Conservation (phyloP, 2,888 invertebrate genomes). For the Ganaspis brasiliensis region DNA sequence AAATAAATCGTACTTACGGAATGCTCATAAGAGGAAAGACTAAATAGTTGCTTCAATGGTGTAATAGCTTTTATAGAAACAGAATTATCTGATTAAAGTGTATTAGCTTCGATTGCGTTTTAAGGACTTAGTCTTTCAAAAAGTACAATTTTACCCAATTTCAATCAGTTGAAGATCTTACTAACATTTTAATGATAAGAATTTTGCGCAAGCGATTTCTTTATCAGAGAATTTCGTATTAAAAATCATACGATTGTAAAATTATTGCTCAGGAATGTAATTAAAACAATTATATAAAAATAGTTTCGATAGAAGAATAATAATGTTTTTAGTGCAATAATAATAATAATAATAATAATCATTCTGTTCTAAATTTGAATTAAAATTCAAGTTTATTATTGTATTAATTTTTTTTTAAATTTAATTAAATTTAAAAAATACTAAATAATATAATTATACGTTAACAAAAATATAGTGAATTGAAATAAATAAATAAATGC, state of each 20-base stretch:
- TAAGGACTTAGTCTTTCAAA: background rate
- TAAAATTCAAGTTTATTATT: too few species aligned
- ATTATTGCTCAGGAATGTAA: too few species aligned
- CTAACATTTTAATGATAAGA: background rate
- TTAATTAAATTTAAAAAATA: too few species aligned
- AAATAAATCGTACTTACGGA: background rate
- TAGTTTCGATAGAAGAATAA: too few species aligned
- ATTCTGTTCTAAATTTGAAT: too few species aligned
- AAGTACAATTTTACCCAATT: slow-evolving; percentile 9
- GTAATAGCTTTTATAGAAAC: slow-evolving; percentile 27
- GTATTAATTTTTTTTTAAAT: too few species aligned
- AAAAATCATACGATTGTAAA: background rate
- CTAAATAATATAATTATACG: too few species aligned
- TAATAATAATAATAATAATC: too few species aligned
- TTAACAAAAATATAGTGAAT: too few species aligned
- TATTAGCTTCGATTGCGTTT: slow-evolving; percentile 1
- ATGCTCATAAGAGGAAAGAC: slow-evolving; percentile 1
- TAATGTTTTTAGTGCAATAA: too few species aligned
- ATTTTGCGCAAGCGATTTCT: slow-evolving; percentile 9
- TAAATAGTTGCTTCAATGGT: background rate
- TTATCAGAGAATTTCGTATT: background rate
- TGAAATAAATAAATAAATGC: too few species aligned
- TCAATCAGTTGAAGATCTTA: slow-evolving; percentile 2
- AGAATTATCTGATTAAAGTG: slow-evolving; percentile 3
- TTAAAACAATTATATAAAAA: too few species aligned